phyloP scores from a whole-genome alignment of 2,113 vertebrate species.

The Mesoclemmys tuberculata region DNA sequence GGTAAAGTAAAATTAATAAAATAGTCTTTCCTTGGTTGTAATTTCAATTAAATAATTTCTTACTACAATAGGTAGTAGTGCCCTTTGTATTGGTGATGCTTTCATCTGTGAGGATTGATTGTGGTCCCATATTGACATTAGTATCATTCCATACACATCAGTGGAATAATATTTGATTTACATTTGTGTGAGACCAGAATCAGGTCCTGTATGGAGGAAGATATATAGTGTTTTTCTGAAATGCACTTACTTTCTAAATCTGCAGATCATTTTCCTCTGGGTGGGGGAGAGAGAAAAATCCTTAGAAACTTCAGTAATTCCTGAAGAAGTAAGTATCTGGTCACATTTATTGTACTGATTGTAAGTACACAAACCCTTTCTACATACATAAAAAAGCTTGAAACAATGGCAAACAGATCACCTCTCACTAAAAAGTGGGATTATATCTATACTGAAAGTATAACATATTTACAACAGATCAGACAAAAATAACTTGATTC shows the following conservation, averaged over 20 bases:
- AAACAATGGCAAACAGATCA: neutral
- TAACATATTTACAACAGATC: neutral
- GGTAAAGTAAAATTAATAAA: neutral
- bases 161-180: neutral
- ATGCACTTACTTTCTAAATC: neutral
- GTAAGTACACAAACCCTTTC: rapidly evolving
- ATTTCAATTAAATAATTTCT: neutral
- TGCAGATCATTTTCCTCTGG: neutral
- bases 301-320: neutral
- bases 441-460: neutral
- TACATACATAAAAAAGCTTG: neutral
- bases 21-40: neutral
- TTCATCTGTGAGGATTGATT: neutral
- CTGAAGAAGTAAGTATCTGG: neutral
- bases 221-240: neutral
- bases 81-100: neutral
- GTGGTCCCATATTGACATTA: neutral
- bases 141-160: neutral
- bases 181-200: neutral
- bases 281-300: neutral
- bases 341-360: rapidly evolving
- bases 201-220: neutral
- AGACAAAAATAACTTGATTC: neutral
- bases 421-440: neutral
- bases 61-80: neutral